phyloP scores from a whole-genome alignment of 2,113 vertebrate genomes.

The Callopanchax toddi region DNA sequence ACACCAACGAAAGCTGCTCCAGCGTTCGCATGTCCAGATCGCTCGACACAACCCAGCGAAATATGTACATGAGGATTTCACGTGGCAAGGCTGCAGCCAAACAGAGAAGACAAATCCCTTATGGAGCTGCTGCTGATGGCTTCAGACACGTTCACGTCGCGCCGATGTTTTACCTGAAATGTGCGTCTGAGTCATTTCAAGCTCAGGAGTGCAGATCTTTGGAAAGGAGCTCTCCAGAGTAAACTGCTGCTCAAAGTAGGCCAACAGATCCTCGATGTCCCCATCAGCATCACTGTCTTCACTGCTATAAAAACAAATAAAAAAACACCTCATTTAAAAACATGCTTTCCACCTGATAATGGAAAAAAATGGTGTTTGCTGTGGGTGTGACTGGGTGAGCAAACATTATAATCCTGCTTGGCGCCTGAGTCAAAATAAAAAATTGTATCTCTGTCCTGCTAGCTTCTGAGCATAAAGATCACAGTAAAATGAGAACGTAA shows the following conservation, averaged over 20 bases:
- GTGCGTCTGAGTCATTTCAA: slow-evolving; percentile 87
- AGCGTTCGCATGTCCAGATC: slow-evolving; percentile 94
- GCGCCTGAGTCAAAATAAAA: no score
- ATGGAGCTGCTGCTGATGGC: no score
- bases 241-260: slow-evolving; percentile 93
- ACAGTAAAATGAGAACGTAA: no score
- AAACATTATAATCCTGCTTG: no score
- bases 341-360: no score
- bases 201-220: slow-evolving; percentile 92
- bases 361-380: no score
- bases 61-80: slow-evolving; percentile 98
- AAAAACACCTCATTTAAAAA: no score
- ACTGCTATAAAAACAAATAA: slow-evolving; percentile 72
- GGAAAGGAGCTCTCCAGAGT: slow-evolving; percentile 85
- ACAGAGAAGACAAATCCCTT: not conserved
- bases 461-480: no score
- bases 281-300: slow-evolving; percentile 84
- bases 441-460: no score
- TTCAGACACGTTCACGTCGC: not conserved
- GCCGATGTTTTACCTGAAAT: slow-evolving; percentile 86
- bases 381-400: no score
- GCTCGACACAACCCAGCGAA: slow-evolving; percentile 98
- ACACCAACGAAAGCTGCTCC: slow-evolving; percentile 94
- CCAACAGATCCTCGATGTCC: slow-evolving; percentile 90
- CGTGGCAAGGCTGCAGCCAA: slow-evolving; percentile 85